These are phyloP conservation scores for Paedocypris micromegethes DNA, from an alignment of 2,797 vertebrate species.

Conservation along the genomic window DNA sequence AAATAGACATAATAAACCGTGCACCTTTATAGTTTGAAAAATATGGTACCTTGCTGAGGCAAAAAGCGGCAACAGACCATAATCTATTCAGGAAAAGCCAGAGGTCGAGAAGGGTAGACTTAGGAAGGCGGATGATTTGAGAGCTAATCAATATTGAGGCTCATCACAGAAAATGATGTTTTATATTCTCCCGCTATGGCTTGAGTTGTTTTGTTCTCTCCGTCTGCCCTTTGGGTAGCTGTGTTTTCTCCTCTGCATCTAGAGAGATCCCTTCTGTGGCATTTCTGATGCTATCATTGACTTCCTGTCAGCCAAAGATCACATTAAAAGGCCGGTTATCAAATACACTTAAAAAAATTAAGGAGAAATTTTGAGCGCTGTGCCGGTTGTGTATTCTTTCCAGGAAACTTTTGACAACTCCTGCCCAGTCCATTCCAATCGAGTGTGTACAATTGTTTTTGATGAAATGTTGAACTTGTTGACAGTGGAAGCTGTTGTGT, in stretches of 20 bases:
- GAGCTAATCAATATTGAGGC: slow-evolving; percentile 41
- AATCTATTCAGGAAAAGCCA: slow-evolving; percentile 40
- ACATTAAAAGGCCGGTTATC: slow-evolving; percentile 32
- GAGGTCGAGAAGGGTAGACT: slow-evolving; percentile 36
- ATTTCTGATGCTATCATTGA: slow-evolving; percentile 44
- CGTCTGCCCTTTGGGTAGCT: slow-evolving; percentile 38
- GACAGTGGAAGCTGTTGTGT: too few relatives aligned
- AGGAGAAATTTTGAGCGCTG: not conserved
- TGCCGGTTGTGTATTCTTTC: not conserved
- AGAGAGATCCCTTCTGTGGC: slow-evolving; percentile 35
- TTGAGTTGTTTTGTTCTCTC: slow-evolving; percentile 36
- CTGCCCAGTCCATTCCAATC: too few relatives aligned
- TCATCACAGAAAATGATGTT: slow-evolving; percentile 42
- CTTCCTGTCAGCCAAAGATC: slow-evolving; percentile 44
- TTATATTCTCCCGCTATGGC: slow-evolving; percentile 35
- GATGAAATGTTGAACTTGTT: too few relatives aligned
- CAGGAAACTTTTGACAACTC: too few relatives aligned
- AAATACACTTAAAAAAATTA: slow-evolving; percentile 21
- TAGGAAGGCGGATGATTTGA: slow-evolving; percentile 34
- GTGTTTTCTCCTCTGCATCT: slow-evolving; percentile 30
- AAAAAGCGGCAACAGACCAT: slow-evolving; percentile 4
- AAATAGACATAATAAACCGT: too few relatives aligned
- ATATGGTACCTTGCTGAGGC: slow-evolving; percentile 45
- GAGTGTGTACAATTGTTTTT: too few relatives aligned
- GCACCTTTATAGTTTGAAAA: too few relatives aligned